A percentile compares a stretch with the other conserved stretches of the same genome.
Evolutionary conservation across 1,140 invertebrate species (phyloP).

Genomic region (Helicoverpa zea): DNA sequence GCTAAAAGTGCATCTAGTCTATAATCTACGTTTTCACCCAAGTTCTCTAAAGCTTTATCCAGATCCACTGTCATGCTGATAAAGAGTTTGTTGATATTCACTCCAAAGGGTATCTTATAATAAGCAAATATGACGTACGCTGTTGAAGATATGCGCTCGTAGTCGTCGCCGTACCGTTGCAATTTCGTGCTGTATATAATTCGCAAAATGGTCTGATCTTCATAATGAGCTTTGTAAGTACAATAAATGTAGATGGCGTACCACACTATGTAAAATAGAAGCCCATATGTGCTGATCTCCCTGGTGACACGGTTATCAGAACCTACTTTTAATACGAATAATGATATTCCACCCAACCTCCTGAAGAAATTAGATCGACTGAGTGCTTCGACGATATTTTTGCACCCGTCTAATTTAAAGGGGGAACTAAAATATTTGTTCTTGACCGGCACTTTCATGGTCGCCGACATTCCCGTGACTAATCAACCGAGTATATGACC

Average conservation of each 20-base stretch:
- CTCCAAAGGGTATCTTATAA: conserved; percentile 69
- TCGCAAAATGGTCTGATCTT: conserved; percentile 69
- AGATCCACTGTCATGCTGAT: conserved; percentile 60
- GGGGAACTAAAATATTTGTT: conserved; percentile 11
- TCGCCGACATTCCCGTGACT: no score
- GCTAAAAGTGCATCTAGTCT: conserved; percentile 50
- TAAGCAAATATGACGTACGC: conserved; percentile 63
- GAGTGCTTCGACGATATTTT: conserved; percentile 59
- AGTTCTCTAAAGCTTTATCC: conserved; percentile 60
- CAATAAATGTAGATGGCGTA: conserved; percentile 63
- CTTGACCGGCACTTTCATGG: conserved; percentile 2
- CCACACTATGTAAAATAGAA: conserved; percentile 63
- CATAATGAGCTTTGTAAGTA: conserved; percentile 54
- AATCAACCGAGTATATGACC: no score
- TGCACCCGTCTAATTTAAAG: conserved; percentile 38
- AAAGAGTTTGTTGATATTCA: conserved; percentile 55
- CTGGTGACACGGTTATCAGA: conserved; percentile 7
- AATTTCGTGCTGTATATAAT: conserved; percentile 69
- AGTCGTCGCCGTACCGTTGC: conserved; percentile 70
- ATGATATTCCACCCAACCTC: conserved; percentile 28
- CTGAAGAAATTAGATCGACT: conserved; percentile 8
- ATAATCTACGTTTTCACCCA: conserved; percentile 63
- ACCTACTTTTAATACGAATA: conserved; percentile 10
- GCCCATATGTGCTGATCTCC: conserved; percentile 61
- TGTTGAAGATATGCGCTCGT: conserved; percentile 63